Percentiles rank a stretch among this genome's conserved stretches.
Evolutionary conservation across 2,113 vertebrate genomes (phyloP).

Genomic region (Sciurus niger): DNA sequence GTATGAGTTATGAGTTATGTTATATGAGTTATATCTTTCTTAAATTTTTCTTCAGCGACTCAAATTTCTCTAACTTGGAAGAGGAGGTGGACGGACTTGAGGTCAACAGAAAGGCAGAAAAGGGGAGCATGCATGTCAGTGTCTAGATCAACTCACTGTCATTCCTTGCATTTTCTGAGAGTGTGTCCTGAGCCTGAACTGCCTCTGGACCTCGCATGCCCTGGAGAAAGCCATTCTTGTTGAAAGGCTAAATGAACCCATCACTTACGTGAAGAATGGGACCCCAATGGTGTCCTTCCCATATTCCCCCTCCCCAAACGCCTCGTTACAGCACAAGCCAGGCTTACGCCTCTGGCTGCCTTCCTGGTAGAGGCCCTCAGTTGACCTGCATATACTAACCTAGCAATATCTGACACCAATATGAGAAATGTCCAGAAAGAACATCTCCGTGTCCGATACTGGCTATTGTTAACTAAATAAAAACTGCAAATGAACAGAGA

Average conservation of each 20-base stretch:
- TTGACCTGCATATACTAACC: conserved; percentile 43
- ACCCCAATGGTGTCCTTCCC: neutral
- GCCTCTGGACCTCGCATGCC: neutral
- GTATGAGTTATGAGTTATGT: neutral
- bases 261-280: conserved; percentile 30
- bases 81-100: neutral
- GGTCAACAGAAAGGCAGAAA: neutral
- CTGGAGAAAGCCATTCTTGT: conserved; percentile 47
- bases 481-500: conserved; percentile 64
- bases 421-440: neutral
- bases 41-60: conserved; percentile 15
- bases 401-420: neutral
- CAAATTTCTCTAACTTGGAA: neutral
- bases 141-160: neutral
- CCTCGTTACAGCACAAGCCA: neutral
- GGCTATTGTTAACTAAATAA: neutral
- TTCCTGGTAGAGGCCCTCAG: fast-evolving
- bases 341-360: neutral
- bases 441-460: neutral
- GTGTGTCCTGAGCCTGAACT: conserved; percentile 16
- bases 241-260: conserved; percentile 62
- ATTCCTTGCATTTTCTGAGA: neutral
- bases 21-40: neutral
- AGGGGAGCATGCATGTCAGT: neutral
- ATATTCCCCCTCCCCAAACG: fast-evolving